phyloP scores from a whole-genome alignment of 2,113 vertebrate genomes.

The Siphamia tubifer region DNA sequence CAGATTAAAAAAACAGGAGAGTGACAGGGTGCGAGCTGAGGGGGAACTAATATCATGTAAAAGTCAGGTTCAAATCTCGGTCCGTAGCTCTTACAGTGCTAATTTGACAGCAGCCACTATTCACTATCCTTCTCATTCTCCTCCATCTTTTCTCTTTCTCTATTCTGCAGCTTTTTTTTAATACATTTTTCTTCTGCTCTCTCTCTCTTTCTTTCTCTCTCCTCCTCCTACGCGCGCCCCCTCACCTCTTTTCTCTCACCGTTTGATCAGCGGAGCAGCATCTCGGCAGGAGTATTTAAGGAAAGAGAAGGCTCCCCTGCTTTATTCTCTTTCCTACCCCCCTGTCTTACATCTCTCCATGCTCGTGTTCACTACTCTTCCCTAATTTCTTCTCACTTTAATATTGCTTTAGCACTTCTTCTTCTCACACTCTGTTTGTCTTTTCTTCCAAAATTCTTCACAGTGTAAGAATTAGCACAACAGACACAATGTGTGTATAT shows the following conservation, averaged over 20 bases:
- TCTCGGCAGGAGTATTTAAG: slow-evolving; percentile 68
- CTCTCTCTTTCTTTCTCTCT: slow-evolving; percentile 33
- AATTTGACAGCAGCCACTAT: slow-evolving; percentile 30
- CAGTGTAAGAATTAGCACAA: slow-evolving; percentile 13
- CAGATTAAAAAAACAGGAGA: slow-evolving; percentile 7
- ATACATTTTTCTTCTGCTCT: slow-evolving; percentile 29
- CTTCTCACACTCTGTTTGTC: slow-evolving; percentile 11
- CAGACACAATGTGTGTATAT: not conserved
- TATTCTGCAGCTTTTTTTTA: slow-evolving; percentile 16
- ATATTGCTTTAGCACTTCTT: slow-evolving; percentile 25
- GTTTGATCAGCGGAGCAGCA: slow-evolving; percentile 64
- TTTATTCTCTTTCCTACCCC: slow-evolving; percentile 22
- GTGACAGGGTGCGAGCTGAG: slow-evolving; percentile 8
- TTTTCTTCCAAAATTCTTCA: slow-evolving; percentile 19
- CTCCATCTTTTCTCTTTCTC: not conserved
- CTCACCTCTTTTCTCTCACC: slow-evolving; percentile 58
- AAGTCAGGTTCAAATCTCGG: slow-evolving; percentile 37
- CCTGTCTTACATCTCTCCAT: slow-evolving; percentile 36
- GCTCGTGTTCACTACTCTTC: slow-evolving; percentile 23
- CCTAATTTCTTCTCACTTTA: slow-evolving; percentile 31
- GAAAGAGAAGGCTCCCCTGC: slow-evolving; percentile 39
- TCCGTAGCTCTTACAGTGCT: slow-evolving; percentile 8
- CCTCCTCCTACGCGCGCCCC: slow-evolving; percentile 42
- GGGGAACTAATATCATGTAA: slow-evolving; percentile 22
- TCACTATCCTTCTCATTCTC: not conserved